These are phyloP conservation scores for Arothron firmamentum DNA, from an alignment of 2,113 vertebrate genomes.

Conservation along the genomic window DNA sequence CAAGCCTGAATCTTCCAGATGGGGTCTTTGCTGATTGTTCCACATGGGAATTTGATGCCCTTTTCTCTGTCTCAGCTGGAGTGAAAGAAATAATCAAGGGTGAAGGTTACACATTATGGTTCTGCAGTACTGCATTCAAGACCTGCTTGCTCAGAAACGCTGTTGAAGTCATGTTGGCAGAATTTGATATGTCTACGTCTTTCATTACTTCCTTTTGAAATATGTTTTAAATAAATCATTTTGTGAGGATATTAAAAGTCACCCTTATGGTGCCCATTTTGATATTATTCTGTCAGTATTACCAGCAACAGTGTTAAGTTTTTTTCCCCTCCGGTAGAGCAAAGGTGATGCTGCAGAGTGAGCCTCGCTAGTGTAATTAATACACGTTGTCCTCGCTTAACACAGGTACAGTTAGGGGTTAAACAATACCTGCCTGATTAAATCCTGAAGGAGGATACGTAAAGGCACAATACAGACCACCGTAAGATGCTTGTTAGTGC, in stretches of 20 bases:
- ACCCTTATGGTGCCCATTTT: too few species aligned
- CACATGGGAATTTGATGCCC: background rate
- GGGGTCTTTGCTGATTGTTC: slow-evolving; percentile 19
- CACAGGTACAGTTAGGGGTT: slow-evolving; percentile 34
- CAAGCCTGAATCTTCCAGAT: slow-evolving; percentile 16
- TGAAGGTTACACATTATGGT: too few species aligned
- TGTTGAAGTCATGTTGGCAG: too few species aligned
- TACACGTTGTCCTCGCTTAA: slow-evolving; percentile 42
- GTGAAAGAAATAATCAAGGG: too few species aligned
- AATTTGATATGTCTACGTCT: too few species aligned
- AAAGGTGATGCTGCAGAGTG: slow-evolving; percentile 23
- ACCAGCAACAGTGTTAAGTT: background rate
- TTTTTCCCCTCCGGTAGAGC: slow-evolving; percentile 15
- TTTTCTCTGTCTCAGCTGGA: slow-evolving; percentile 27
- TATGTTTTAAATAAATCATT: too few species aligned
- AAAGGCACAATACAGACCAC: slow-evolving; percentile 1
- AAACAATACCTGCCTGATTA: slow-evolving; percentile 48
- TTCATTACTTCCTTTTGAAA: too few species aligned
- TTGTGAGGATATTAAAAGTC: too few species aligned
- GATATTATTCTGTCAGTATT: too few species aligned
- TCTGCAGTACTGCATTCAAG: too few species aligned
- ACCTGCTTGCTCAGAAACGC: too few species aligned
- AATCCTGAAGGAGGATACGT: slow-evolving; percentile 19
- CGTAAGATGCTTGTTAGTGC: slow-evolving; percentile 11
- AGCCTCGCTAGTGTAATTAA: slow-evolving; percentile 29